Percentiles rank a stretch among this genome's conserved stretches.
Evolutionary conservation across 2,797 vertebrate species (phyloP).

Genomic region (Echeneis naucrates): DNA sequence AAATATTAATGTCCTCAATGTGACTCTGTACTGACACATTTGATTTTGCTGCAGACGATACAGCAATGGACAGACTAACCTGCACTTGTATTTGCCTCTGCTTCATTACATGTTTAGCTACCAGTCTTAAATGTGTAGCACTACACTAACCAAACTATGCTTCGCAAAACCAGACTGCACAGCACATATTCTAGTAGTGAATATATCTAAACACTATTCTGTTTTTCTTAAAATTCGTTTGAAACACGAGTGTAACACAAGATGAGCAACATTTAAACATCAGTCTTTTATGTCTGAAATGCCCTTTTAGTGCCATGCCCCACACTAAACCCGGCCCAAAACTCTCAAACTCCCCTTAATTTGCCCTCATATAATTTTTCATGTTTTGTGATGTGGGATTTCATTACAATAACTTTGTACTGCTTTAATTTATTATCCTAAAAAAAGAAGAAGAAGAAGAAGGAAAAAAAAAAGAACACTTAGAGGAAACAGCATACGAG

Average conservation of each 20-base stretch:
- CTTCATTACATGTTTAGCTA: slow-evolving; percentile 59
- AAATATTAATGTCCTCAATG: slow-evolving; percentile 66
- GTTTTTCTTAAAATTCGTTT: slow-evolving; percentile 75
- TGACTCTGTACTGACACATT: slow-evolving; percentile 62
- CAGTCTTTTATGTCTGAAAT: slow-evolving; percentile 65
- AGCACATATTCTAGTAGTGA: slow-evolving; percentile 83
- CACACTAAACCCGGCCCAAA: slow-evolving; percentile 59
- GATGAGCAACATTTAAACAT: slow-evolving; percentile 83
- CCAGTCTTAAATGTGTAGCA: slow-evolving; percentile 75
- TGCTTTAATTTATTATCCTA: slow-evolving; percentile 52
- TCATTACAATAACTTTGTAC: slow-evolving; percentile 40
- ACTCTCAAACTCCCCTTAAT: slow-evolving; percentile 56
- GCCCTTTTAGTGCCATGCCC: slow-evolving; percentile 72
- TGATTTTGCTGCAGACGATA: slow-evolving; percentile 54
- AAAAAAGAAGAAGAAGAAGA: too few relatives aligned
- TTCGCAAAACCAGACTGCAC: slow-evolving; percentile 90
- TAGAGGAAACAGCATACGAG: slow-evolving; percentile 53
- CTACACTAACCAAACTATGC: slow-evolving; percentile 88
- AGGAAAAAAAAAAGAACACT: too few relatives aligned
- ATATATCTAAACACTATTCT: slow-evolving; percentile 86
- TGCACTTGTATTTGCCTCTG: slow-evolving; percentile 55
- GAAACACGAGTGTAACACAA: slow-evolving; percentile 78
- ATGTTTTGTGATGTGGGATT: slow-evolving; percentile 54
- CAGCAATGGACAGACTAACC: slow-evolving; percentile 54
- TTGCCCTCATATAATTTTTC: slow-evolving; percentile 44